phyloP scores from a whole-genome alignment of 2,888 invertebrate genomes.

The Athripsodes cinereus region DNA sequence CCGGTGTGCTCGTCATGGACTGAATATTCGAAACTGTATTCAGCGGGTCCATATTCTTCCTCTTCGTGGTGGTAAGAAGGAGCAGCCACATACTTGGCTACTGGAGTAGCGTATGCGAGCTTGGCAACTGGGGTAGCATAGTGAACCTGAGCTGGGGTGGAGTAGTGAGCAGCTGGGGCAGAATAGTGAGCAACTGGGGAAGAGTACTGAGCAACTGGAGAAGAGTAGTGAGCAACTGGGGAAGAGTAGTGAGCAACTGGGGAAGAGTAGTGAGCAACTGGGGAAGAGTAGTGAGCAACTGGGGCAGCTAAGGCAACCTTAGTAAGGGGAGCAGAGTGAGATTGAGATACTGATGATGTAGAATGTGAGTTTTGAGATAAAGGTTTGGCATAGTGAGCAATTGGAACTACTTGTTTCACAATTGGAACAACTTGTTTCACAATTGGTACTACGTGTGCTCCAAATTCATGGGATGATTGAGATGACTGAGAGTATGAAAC shows the following conservation, averaged over 20 bases:
- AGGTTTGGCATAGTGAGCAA: too few species aligned
- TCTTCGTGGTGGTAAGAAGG: conserved; percentile 26
- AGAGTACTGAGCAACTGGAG: conserved; percentile 9
- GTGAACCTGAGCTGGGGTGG: conserved; percentile 15
- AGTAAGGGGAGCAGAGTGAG: conserved; percentile 17
- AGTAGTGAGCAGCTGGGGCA: conserved; percentile 5
- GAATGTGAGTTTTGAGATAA: too few species aligned
- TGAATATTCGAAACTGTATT: conserved; percentile 24
- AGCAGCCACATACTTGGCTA: conserved; percentile 9
- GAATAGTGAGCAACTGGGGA: conserved; percentile 24
- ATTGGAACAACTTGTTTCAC: not conserved
- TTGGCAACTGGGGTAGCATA: conserved; percentile 17
- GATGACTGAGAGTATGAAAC: not conserved
- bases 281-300: conserved; percentile 18
- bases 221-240: conserved; percentile 18
- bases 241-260: not conserved
- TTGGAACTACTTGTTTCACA: too few species aligned
- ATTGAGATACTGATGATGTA: conserved; percentile 1
- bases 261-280: conserved; percentile 14
- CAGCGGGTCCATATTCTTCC: conserved; percentile 15
- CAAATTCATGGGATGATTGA: not conserved
- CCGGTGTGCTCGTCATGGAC: conserved; percentile 34
- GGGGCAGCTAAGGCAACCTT: conserved; percentile 15
- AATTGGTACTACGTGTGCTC: not conserved
- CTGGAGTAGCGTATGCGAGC: conserved; percentile 13